Conservation (phyloP, 92 coral and sea anemone species). For the Palythoa caribaeorum region DNA sequence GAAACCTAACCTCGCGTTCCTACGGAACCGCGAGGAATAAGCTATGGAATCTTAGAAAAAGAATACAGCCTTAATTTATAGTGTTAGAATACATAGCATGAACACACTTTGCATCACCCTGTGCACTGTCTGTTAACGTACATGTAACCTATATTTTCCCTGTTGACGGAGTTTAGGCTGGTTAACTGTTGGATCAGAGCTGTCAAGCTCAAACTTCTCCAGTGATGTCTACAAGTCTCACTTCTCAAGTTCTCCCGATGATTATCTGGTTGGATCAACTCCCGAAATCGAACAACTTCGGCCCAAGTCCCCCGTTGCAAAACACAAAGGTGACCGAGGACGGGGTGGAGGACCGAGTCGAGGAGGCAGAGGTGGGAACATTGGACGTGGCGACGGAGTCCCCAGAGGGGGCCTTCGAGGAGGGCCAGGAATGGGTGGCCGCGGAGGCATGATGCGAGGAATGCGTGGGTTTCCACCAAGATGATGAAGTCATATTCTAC, state of each 20-base stretch:
- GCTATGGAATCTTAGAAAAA: too few species aligned
- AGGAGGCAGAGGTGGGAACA: constrained; percentile 71
- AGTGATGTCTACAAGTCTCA: constrained; percentile 95
- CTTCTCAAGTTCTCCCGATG: constrained; percentile 81
- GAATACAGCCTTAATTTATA: too few species aligned
- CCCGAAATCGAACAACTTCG: constrained; percentile 95
- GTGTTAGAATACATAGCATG: too few species aligned
- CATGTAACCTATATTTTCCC: neutral
- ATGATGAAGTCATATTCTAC: constrained; percentile 56
- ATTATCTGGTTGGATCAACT: constrained; percentile 91
- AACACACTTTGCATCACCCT: neutral
- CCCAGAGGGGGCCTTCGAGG: constrained; percentile 83
- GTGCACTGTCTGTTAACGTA: neutral
- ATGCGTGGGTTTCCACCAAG: constrained; percentile 69
- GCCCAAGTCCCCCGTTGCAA: constrained; percentile 97
- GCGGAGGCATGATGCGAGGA: constrained; percentile 81
- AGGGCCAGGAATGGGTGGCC: constrained; percentile 87
- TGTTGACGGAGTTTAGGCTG: constrained; percentile 70
- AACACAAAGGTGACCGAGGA: constrained; percentile 93
- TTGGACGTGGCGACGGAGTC: constrained; percentile 76
- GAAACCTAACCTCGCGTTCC: too few species aligned
- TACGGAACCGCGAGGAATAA: too few species aligned
- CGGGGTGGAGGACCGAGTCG: constrained; percentile 81
- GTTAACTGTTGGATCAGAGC: constrained; percentile 94
- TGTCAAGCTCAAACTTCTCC: constrained; percentile 95